phyloP scores from a whole-genome alignment of 2,797 vertebrate species.

The Artibeus lituratus region DNA sequence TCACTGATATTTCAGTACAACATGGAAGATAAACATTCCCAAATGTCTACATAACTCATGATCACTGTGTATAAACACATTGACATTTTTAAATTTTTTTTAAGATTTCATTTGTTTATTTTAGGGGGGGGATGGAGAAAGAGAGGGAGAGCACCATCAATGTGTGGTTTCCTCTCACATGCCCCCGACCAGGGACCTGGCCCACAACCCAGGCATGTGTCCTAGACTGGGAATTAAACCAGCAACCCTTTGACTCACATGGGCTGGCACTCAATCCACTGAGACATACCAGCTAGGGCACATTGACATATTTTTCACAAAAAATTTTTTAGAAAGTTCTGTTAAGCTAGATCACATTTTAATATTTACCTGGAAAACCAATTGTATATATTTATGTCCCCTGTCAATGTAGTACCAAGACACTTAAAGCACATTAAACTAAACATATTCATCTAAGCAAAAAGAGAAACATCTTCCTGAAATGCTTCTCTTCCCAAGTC shows the following conservation, averaged over 20 bases:
- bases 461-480: neutral
- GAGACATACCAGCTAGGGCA: neutral
- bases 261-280: no score
- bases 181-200: no score
- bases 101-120: no score
- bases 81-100: neutral
- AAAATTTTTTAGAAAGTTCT: neutral
- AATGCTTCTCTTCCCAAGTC: neutral
- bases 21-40: neutral
- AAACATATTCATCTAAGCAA: neutral
- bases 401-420: neutral
- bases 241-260: no score
- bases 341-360: neutral
- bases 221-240: no score
- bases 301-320: neutral
- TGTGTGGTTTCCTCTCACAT: no score
- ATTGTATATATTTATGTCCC: neutral
- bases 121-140: no score
- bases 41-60: neutral
- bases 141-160: no score
- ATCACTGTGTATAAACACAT: neutral
- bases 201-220: no score
- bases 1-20: neutral
- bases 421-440: neutral
- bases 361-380: slow-evolving; percentile 16